Evolutionary conservation across 1,140 invertebrate genomes (phyloP).

Genomic region (Drosophila nigrodunni): DNA sequence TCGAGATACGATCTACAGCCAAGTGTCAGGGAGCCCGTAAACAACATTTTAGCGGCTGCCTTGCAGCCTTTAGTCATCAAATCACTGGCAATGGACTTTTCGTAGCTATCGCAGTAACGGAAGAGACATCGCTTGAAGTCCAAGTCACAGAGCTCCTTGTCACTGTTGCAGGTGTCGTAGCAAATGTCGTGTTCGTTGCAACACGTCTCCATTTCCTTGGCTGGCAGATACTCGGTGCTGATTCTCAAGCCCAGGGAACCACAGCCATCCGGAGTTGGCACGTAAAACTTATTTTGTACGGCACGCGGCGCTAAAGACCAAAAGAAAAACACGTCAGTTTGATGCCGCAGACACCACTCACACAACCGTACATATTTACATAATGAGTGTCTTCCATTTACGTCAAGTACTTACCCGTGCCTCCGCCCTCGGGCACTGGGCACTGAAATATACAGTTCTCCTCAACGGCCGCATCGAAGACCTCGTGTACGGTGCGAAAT

Average conservation of each 20-base stretch:
- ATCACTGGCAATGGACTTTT: constrained; percentile 86
- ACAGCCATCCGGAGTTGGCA: constrained; percentile 91
- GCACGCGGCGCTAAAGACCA: constrained; percentile 87
- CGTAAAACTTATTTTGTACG: constrained; percentile 90
- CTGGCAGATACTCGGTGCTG: constrained; percentile 90
- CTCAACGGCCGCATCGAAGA: constrained; percentile 93
- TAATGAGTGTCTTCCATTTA: constrained; percentile 48
- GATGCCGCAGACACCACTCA: background rate
- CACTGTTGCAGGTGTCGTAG: constrained; percentile 94
- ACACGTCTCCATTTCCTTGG: constrained; percentile 92
- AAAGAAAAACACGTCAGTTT: constrained; percentile 33
- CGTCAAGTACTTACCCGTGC: constrained; percentile 58
- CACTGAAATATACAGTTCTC: constrained; percentile 92
- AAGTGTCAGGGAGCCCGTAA: constrained; percentile 91
- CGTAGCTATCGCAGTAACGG: constrained; percentile 91
- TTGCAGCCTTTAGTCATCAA: constrained; percentile 91
- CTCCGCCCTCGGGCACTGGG: constrained; percentile 87
- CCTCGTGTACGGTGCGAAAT: constrained; percentile 91
- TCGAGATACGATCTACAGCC: constrained; percentile 93
- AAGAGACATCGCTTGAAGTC: constrained; percentile 94
- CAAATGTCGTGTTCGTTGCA: constrained; percentile 95
- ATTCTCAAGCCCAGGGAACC: constrained; percentile 91
- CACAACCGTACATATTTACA: constrained; percentile 41
- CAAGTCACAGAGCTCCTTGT: constrained; percentile 94
- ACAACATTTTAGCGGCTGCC: constrained; percentile 92